Conservation (phyloP, 2,888 invertebrate species). For the Drosophila phalerata region DNA sequence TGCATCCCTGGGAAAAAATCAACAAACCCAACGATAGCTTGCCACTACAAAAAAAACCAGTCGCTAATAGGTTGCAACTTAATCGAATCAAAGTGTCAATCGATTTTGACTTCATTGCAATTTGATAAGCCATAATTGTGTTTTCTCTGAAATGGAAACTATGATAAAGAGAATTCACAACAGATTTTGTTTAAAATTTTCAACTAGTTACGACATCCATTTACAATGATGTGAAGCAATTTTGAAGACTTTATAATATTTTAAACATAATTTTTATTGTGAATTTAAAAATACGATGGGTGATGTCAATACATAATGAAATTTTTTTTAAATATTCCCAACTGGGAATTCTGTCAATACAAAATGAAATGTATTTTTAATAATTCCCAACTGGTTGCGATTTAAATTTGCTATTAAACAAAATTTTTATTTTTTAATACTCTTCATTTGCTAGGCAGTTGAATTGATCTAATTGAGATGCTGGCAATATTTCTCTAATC, state of each 20-base stretch:
- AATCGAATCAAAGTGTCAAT: conserved; percentile 26
- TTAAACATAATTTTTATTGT: too few species aligned
- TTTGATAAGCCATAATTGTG: neutral
- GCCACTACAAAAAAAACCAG: conserved; percentile 2
- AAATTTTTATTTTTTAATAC: neutral
- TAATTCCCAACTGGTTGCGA: conserved; percentile 3
- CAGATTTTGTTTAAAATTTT: too few species aligned
- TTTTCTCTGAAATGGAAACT: too few species aligned
- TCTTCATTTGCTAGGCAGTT: neutral
- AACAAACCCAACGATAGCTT: neutral
- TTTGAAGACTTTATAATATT: too few species aligned
- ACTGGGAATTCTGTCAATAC: too few species aligned
- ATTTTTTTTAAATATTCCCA: too few species aligned
- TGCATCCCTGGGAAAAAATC: conserved; percentile 31
- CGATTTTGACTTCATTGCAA: neutral
- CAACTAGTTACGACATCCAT: neutral
- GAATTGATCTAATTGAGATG: neutral
- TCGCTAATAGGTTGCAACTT: conserved; percentile 27
- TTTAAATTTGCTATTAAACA: neutral
- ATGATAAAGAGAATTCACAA: too few species aligned
- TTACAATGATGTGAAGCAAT: too few species aligned
- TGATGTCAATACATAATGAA: too few species aligned
- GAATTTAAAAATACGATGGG: too few species aligned
- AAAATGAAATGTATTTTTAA: neutral
- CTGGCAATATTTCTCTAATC: neutral